Conservation (phyloP, 2,113 vertebrate species). For the Callorhinus ursinus region DNA sequence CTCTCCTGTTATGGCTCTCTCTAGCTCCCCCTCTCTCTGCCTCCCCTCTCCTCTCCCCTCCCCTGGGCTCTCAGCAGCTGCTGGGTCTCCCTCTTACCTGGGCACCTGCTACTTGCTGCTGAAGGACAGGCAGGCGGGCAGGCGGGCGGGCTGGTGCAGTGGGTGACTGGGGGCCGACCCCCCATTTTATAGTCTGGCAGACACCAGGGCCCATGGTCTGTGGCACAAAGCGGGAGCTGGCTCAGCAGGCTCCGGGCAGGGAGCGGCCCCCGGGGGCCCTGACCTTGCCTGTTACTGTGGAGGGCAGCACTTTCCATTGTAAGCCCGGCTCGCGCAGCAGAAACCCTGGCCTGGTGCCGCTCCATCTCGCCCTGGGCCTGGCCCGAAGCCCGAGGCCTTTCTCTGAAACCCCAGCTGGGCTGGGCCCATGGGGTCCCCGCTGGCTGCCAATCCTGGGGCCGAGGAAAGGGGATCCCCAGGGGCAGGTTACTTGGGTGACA, state of each 20-base stretch:
- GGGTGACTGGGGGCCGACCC: conserved; percentile 36
- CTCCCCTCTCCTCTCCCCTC: neutral
- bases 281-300: neutral
- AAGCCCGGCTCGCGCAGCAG: neutral
- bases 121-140: neutral
- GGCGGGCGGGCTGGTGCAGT: neutral
- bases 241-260: conserved; percentile 27
- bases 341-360: neutral
- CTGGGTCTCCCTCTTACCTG: conserved; percentile 63
- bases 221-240: conserved; percentile 63
- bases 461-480: neutral
- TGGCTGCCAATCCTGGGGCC: neutral
- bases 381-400: neutral
- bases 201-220: neutral
- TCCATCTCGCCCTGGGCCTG: neutral
- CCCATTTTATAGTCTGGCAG: conserved; percentile 79
- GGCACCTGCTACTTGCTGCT: conserved; percentile 27
- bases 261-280: neutral
- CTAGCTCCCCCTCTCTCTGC: accelerated
- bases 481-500: neutral
- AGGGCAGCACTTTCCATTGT: conserved; percentile 64
- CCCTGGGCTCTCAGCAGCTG: neutral
- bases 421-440: neutral
- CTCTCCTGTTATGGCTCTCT: neutral
- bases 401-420: neutral